Evolutionary conservation across 1,140 invertebrate species (phyloP), one percentile per base, ranked within the genome.

Genomic region (Brachionus paranguensis): DNA sequence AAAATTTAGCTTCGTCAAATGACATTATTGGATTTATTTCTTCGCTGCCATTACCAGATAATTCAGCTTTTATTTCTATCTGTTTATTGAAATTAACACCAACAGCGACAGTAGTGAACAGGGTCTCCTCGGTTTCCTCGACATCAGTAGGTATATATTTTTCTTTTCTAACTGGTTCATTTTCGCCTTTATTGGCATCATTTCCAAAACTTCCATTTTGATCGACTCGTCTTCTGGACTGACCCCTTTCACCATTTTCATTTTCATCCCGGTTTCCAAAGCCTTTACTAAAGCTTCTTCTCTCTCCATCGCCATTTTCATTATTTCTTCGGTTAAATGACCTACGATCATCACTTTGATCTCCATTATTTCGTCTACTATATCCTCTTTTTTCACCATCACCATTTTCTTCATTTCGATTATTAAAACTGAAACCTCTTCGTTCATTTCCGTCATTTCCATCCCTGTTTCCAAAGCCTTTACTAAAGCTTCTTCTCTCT

Each of bases 1-100:
- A 90, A 0, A 97, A 88, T 14, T 92, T 91, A 0, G 93, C 91
- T 7, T 91, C 90, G 24, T 93, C 91, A 89, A 98, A 98, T 33
- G 86, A 90, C 0, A 90, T 88, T 14, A 96, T 93, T 0, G 92
- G 89, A 2, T 85, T 85, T 1, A 74, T 33, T 29, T 53, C 24
- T 11, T 74, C 83, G 10, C 20, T 55, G 43, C 24, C 41, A 70
- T 68, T 70, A 2, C 60, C 60, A 10, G 43, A 50, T 53, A 68
- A 64, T 14, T 41, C 20, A 29, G 33, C 17, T 43, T 33, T 33
- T 53, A 55, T 50, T 33, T 72, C 27, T 6, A 24, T 41, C 74
- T 76, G 68, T 64, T 72, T 53, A 33, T 55, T 41, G 55, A 53
- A 84, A 43, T 84, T 72, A 47, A 84, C 43, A 27, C 60, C 60